Base-by-base conservation (phyloP, 2,113 vertebrate genomes). In the Ranitomeya imitator region DNA sequence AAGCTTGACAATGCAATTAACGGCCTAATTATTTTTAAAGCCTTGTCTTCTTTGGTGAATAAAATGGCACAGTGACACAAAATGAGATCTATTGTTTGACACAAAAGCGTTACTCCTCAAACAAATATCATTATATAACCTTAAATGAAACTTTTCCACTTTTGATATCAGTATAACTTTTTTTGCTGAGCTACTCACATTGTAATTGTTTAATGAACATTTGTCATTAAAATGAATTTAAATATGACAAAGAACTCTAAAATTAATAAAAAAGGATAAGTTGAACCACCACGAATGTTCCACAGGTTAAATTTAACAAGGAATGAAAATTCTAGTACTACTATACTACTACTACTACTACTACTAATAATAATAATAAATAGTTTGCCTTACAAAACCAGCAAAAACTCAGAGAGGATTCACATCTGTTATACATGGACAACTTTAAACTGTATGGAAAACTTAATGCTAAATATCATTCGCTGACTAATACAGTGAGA, bases 1-100 rank as follows among this genome's bases (percentile, higher is more conserved):
- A 87, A 87, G 74, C 55, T 45, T 81, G 54, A 82, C 65, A 88
- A 88, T 60, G 52, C 78, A 87, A 87, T 86, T 78, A 86, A 78
- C 78, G 74, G n/a, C 21, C 55, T 76, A 85, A 78, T 86, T 86
- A 86, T 79, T 86, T 65, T 78, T 79, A 79, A 86, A 78, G 85
- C 57, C 19, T 79, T 86, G 31, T 86, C 54, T 79, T 7, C 21
- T 73, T 71, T 61, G 31, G 71, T 77, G 71, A 74, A 77, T 74
- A 77, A 45, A 85, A 85, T 57, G 71, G n/a, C 63, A 57, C 21
- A 69, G 21, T 59, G 83, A 26, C 19, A 71, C 21, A 84, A 52
- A 37, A 59, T 26, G n/a, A n/a, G 45, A 78, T 78, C 18, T 54
- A n/a, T 52, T 78, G 21, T 78, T 77, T 77, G 21, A 78, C 10